Percentiles rank a stretch among this genome's conserved stretches.
Evolutionary conservation across 2,113 vertebrate species (phyloP).

Genomic region (Pachyramphus minor): DNA sequence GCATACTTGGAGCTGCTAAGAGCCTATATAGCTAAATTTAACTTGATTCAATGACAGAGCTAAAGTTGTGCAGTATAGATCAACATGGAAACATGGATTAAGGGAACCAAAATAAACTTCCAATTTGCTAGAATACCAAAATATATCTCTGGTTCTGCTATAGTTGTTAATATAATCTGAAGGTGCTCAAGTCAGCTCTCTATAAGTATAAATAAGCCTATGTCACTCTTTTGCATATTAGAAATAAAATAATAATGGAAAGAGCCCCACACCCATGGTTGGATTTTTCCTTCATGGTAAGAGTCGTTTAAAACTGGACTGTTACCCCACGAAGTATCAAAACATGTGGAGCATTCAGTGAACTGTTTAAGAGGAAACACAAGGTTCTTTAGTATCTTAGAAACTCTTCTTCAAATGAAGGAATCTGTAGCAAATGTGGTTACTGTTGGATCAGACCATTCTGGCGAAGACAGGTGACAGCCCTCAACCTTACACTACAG

Average conservation of each 20-base stretch:
- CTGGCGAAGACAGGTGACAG: neutral
- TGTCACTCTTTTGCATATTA: neutral
- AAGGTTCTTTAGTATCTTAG: neutral
- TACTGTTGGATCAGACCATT: neutral
- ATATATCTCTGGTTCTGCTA: neutral
- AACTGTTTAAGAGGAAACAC: neutral
- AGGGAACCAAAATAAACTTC: neutral
- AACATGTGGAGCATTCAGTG: neutral
- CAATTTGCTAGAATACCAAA: neutral
- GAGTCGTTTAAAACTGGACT: neutral
- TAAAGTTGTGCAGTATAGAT: neutral
- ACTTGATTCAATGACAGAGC: neutral
- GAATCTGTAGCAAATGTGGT: neutral
- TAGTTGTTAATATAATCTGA: neutral
- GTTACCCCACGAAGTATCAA: neutral
- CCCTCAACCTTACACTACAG: neutral
- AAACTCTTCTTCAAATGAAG: neutral
- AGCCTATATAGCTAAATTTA: neutral
- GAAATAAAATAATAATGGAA: neutral
- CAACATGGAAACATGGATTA: neutral
- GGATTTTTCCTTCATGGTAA: neutral
- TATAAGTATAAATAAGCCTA: neutral
- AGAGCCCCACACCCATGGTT: accelerated
- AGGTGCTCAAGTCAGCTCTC: neutral
- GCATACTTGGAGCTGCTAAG: neutral